A percentile compares a stretch with the other conserved stretches of the same genome.
Evolutionary conservation across 2,888 invertebrate species (phyloP).

Genomic region (Macrosoma leucophasiata): DNA sequence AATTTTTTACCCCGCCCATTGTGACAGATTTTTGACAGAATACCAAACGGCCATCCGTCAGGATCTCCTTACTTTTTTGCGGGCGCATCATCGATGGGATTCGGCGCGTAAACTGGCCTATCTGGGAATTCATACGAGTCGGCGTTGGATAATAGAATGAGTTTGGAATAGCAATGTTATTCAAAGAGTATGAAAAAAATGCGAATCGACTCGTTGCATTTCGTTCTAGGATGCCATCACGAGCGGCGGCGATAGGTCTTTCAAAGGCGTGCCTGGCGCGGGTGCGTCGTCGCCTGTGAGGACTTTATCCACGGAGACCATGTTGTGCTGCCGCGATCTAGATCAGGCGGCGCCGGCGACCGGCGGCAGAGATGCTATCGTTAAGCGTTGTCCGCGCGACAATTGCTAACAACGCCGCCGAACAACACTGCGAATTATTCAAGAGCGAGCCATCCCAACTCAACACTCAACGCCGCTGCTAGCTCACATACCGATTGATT

Average conservation of each 20-base stretch:
- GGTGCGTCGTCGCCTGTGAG: conserved; percentile 54
- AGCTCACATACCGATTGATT: conserved; percentile 35
- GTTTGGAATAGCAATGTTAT: conserved; percentile 27
- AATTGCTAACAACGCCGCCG: conserved; percentile 66
- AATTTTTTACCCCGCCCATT: conserved; percentile 29
- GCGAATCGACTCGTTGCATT: conserved; percentile 12
- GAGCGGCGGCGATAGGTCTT: conserved; percentile 45
- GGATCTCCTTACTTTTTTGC: conserved; percentile 21
- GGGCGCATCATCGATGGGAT: conserved; percentile 17
- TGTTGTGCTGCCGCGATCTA: conserved; percentile 66
- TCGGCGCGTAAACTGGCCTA: conserved; percentile 22
- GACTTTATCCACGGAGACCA: conserved; percentile 67
- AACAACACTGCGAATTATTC: conserved; percentile 62
- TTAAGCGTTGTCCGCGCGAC: conserved; percentile 57
- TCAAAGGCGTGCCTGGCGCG: conserved; percentile 62
- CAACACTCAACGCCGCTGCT: conserved; percentile 33
- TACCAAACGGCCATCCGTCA: conserved; percentile 20
- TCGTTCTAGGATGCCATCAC: conserved; percentile 61
- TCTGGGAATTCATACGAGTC: conserved; percentile 13
- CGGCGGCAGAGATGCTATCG: conserved; percentile 62
- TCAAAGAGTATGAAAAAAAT: conserved; percentile 22
- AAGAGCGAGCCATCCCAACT: conserved; percentile 40
- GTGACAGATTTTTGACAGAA: conserved; percentile 31
- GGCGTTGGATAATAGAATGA: conserved; percentile 25
- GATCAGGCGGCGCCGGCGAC: conserved; percentile 57